Base-by-base conservation (phyloP, 1,140 invertebrate species). In the Drosophila triauraria region DNA sequence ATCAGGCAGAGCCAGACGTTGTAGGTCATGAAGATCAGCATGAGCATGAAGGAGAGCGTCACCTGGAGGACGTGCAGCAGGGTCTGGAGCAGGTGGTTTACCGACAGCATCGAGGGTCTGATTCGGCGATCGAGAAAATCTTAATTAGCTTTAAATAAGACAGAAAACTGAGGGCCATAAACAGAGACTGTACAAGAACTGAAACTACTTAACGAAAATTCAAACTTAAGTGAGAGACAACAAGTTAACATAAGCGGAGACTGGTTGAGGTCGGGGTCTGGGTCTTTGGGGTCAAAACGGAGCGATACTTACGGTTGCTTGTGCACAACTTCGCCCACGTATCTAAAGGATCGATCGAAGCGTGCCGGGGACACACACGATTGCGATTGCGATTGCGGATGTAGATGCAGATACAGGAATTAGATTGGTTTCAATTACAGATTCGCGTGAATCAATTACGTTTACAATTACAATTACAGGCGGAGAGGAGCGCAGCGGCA, bases 11-110 rank as follows among this genome's bases (percentile, higher is more conserved):
- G 94, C 97, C 97, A 99, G 20, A 97, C 96, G 92, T 99, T 99
- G 94, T 98, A 99, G 0, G 98, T 99, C 98, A 99, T 99, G 93
- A 99, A 99, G 64, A 99, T 96, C 93, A 99, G 93, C 98, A 99
- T 99, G 20, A 99, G 95, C 82, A 98, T 95, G 93, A 99, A 99
- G 20, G 97, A 98, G 32, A 98, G 93, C 4, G 97, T 95, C 56
- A 99, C 96, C 93, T 99, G 98, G 1, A 99, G 74, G 62, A 98
- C 95, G 93, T 99, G 98, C 7, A 99, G 94, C 10, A 96, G 82
- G 2, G 98, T 99, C 93, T 99, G 98, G 38, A 96, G 94, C n/a
- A 96, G 92, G 93, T 99, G 98, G 74, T 95, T 95, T 69, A 93
- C 92, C 51, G 96, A 97, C 51, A 97, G 91, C 96, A 98, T 97